phyloP scores from a whole-genome alignment of 1,140 invertebrate species.

The Aphelinus certus region DNA sequence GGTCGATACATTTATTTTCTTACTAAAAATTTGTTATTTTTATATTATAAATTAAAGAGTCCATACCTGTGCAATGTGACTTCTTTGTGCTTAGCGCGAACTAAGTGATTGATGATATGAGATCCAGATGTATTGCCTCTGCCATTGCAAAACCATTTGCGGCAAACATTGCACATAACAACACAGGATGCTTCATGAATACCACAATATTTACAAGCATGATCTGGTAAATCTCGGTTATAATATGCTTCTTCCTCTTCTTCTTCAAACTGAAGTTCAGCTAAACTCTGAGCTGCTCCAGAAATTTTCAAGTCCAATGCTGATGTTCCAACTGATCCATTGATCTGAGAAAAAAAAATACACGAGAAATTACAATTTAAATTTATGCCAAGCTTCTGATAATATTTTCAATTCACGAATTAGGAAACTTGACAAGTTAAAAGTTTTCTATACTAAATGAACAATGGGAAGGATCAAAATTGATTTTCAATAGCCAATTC shows the following conservation, averaged over 20 bases:
- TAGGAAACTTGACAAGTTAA: too few species aligned
- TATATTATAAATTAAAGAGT: constrained; percentile 14
- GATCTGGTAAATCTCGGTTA: constrained; percentile 89
- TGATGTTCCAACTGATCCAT: constrained; percentile 66
- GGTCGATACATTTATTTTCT: neutral
- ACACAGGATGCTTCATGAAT: constrained; percentile 98
- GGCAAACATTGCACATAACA: constrained; percentile 97
- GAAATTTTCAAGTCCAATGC: constrained; percentile 74
- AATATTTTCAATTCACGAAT: too few species aligned
- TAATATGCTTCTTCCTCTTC: constrained; percentile 93
- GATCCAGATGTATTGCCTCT: constrained; percentile 97
- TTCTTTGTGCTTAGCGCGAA: constrained; percentile 98
- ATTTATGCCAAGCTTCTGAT: neutral
- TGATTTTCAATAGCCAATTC: too few species aligned
- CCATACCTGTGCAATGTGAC: constrained; percentile 88
- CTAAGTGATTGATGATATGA: constrained; percentile 98
- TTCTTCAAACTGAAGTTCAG: constrained; percentile 87
- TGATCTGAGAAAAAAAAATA: constrained; percentile 68
- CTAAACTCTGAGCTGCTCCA: constrained; percentile 77
- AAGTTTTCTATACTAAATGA: too few species aligned
- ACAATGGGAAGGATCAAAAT: too few species aligned
- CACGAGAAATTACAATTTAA: neutral
- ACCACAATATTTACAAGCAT: constrained; percentile 98
- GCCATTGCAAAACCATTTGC: constrained; percentile 99
- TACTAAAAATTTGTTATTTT: neutral